Conservation (phyloP, 2,113 vertebrate genomes). For the Rhinolophus sinicus region DNA sequence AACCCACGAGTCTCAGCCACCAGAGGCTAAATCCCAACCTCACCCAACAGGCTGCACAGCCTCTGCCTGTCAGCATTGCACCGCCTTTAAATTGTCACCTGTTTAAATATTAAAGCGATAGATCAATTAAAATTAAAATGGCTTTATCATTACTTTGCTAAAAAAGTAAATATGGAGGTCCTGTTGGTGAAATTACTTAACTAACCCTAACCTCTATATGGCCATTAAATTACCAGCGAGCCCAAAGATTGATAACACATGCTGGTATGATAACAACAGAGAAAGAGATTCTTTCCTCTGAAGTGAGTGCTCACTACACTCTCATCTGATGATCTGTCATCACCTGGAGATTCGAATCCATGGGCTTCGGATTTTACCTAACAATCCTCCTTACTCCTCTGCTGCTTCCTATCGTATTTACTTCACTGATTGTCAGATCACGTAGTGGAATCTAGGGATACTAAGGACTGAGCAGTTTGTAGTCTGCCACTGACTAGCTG, state of each 20-base stretch:
- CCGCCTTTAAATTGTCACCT: neutral
- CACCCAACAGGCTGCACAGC: rapidly evolving
- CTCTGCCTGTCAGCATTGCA: neutral
- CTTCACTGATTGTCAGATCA: neutral
- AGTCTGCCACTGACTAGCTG: neutral
- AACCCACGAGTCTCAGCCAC: neutral
- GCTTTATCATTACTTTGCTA: neutral
- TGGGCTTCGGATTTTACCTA: neutral
- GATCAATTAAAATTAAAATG: neutral
- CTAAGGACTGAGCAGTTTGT: rapidly evolving
- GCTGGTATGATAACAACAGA: neutral
- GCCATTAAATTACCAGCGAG: neutral
- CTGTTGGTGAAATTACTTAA: neutral
- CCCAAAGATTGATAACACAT: neutral
- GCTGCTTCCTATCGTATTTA: neutral
- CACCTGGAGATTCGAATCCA: neutral
- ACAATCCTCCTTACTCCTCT: neutral
- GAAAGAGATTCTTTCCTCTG: neutral
- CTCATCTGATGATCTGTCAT: too few relatives aligned
- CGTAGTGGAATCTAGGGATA: rapidly evolving
- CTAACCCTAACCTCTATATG: neutral
- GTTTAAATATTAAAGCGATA: neutral
- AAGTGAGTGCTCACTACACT: neutral
- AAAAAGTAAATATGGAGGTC: neutral
- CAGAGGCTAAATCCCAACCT: neutral